Percentiles rank a stretch among this genome's conserved stretches.
Conservation (phyloP, 92 coral and sea anemone species). For the Palythoa caribaeorum region DNA sequence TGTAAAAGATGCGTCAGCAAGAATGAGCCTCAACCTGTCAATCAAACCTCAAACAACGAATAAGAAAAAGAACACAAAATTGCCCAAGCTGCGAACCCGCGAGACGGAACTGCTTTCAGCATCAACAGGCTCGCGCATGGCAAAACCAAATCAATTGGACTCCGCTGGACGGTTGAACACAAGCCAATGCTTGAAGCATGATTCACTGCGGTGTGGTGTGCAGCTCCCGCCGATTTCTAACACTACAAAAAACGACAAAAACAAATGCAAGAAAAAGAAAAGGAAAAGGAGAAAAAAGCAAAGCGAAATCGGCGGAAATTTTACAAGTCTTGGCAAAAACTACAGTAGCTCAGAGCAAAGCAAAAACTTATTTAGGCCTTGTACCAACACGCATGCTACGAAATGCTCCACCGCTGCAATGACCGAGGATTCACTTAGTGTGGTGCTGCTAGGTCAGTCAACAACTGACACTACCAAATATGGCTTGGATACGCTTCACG, state of each 20-base stretch:
- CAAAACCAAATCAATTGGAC: slow-evolving; percentile 23
- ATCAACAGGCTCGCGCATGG: slow-evolving; percentile 13
- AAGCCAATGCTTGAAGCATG: background rate
- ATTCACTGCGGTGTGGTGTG: background rate
- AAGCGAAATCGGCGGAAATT: background rate
- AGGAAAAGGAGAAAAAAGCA: background rate
- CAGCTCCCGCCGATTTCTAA: slow-evolving; percentile 31
- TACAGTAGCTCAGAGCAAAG: background rate
- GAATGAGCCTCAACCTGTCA: slow-evolving; percentile 73
- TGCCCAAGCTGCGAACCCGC: slow-evolving; percentile 53
- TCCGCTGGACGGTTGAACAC: slow-evolving; percentile 21
- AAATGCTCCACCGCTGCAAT: slow-evolving; percentile 22
- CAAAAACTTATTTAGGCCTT: background rate
- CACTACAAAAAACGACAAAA: background rate
- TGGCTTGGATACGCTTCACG: slow-evolving; percentile 23
- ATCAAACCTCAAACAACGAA: slow-evolving; percentile 57
- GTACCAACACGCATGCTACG: slow-evolving; percentile 10
- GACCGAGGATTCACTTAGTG: slow-evolving; percentile 57
- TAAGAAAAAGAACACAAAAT: slow-evolving; percentile 42
- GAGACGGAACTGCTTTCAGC: slow-evolving; percentile 12
- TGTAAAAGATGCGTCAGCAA: slow-evolving; percentile 65
- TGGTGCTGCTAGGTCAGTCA: slow-evolving; percentile 72
- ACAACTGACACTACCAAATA: slow-evolving; percentile 30
- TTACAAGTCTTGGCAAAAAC: background rate
- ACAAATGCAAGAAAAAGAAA: slow-evolving; percentile 1